phyloP scores from a whole-genome alignment of 2,797 vertebrate species.

The Rhodeus uyekii region DNA sequence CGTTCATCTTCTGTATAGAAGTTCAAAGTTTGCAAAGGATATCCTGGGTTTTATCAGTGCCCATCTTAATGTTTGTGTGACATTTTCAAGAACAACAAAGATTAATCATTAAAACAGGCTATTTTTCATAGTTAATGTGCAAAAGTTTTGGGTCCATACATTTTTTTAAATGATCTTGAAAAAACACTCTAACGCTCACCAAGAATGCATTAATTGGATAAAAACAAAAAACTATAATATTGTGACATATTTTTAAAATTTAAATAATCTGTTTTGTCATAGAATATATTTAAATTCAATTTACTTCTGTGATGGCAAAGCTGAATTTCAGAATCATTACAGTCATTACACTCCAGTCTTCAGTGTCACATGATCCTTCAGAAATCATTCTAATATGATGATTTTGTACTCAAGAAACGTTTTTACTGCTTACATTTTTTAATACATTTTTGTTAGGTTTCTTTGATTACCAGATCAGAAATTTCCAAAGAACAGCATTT shows the following conservation, averaged over 20 bases:
- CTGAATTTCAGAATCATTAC: not conserved
- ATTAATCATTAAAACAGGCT: not conserved
- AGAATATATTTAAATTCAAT: not conserved
- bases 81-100: not conserved
- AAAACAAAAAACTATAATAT: not conserved
- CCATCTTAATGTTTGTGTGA: not conserved
- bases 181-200: not conserved
- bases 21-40: not conserved
- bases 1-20: not conserved
- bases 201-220: not conserved
- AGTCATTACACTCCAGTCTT: not conserved
- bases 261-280: not conserved
- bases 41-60: not conserved
- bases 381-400: not conserved
- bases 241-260: not conserved
- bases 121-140: too few species aligned
- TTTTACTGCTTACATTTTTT: not conserved
- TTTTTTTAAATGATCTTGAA: not conserved
- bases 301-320: not conserved
- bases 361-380: not conserved
- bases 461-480: not conserved
- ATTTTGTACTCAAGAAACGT: not conserved
- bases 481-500: not conserved
- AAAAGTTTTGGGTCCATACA: not conserved
- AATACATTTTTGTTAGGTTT: not conserved